Evolutionary conservation across 2,888 invertebrate genomes (phyloP).

Genomic region (Urechis unicinctus): DNA sequence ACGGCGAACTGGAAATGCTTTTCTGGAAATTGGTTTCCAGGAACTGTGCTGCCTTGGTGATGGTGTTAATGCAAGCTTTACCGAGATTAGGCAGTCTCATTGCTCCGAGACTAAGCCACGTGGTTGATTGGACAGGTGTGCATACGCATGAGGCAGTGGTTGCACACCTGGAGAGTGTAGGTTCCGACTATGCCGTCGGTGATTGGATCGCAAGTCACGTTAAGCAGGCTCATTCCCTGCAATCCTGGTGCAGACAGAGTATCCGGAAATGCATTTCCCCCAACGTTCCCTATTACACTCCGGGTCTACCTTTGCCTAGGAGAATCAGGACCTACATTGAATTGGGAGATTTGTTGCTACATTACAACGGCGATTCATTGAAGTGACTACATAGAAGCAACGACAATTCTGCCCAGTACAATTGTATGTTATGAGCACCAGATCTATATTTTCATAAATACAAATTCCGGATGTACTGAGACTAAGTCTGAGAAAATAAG

Average conservation of each 20-base stretch:
- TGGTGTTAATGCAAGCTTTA: not conserved
- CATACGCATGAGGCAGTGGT: not conserved
- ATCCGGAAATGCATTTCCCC: not conserved
- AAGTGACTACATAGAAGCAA: too few species aligned
- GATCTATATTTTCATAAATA: too few species aligned
- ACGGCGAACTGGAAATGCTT: not conserved
- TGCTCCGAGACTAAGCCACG: not conserved
- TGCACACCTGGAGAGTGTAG: not conserved
- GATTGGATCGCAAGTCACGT: not conserved
- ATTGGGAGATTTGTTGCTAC: too few species aligned
- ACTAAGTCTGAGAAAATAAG: too few species aligned
- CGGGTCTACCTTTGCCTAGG: not conserved
- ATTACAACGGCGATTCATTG: too few species aligned
- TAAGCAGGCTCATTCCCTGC: not conserved
- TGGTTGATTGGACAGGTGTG: not conserved
- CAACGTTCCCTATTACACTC: not conserved
- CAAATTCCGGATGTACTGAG: too few species aligned
- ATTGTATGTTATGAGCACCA: too few species aligned
- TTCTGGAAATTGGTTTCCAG: not conserved
- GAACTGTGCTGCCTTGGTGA: not conserved
- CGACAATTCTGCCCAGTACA: too few species aligned
- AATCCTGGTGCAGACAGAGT: not conserved
- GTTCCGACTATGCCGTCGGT: not conserved
- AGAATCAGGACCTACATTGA: too few species aligned
- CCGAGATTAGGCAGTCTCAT: not conserved